Evolutionary conservation across 2,888 invertebrate species (phyloP), one percentile per base, ranked within the genome.

Genomic region (Acronicta leporina): DNA sequence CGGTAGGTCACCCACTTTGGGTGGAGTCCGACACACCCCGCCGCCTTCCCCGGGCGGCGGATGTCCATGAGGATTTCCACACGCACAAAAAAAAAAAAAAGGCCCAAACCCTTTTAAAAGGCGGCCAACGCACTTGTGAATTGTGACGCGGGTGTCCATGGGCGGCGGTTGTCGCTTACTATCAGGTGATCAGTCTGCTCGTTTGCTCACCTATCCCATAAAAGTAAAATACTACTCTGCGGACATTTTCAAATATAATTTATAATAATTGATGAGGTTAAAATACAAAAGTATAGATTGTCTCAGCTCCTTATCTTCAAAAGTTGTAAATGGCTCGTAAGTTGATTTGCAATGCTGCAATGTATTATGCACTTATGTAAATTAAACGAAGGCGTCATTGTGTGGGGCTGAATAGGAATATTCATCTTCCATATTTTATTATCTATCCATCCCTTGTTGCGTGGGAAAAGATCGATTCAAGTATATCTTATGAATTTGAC

Each of bases 281-380:
- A n/a, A 38, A n/a, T 6, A 38, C 38, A 38, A 38, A 38, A 38
- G n/a, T 38, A 6, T 38, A 38, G n/a, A n/a, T 3, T 38, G 5
- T n/a, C 38, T 7, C n/a, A 30, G 47, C n/a, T 38, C n/a, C 47
- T 38, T 43, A 42, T 52, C 45, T 38, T 20, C 45, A 35, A 44
- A 55, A 50, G 41, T 46, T 52, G 15, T 52, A 41, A 52, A 47
- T 20, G 10, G 2, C 38, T 65, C 8, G 50, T 52, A 66, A 67
- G 50, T 63, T 44, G 44, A 63, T 70, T 72, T 50, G 49, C 55
- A 72, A 60, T 67, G 56, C 54, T 38, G 48, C 46, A 53, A 72
- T 56, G 47, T 47, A 56, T 61, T 69, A 69, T 56, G 62, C 56
- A 53, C 41, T 56, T 43, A 67, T 69, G 73, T 61, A 72, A 67